phyloP scores from a whole-genome alignment of 2,797 vertebrate species.

The Sternarchorhynchus goeldii region DNA sequence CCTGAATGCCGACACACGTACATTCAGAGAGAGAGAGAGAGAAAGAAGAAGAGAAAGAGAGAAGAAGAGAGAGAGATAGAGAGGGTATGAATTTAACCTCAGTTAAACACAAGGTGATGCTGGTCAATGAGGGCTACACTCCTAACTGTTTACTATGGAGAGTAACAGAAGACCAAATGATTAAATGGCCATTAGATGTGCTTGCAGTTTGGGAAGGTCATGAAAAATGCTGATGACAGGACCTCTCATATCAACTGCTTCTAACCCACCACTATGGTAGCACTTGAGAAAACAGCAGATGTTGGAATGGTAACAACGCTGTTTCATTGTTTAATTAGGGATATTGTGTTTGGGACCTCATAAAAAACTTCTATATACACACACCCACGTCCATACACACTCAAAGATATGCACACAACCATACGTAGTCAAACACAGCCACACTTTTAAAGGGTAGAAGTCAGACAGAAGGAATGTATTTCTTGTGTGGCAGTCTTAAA shows the following conservation, averaged over 20 bases:
- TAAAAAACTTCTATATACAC: neutral
- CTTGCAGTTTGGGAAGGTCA: conserved; percentile 10
- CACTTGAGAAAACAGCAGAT: conserved; percentile 29
- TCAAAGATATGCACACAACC: neutral
- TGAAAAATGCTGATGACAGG: conserved; percentile 3
- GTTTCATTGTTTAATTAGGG: conserved; percentile 39
- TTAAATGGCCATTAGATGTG: conserved; percentile 3
- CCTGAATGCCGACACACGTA: neutral
- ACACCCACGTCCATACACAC: conserved; percentile 14
- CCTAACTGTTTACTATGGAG: conserved; percentile 23
- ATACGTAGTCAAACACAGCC: neutral
- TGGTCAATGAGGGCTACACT: conserved; percentile 15
- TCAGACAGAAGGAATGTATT: neutral
- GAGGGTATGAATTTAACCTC: conserved; percentile 22
- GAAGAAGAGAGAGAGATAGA: neutral
- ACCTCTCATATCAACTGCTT: neutral
- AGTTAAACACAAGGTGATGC: conserved; percentile 1
- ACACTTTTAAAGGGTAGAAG: neutral
- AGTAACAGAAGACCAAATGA: conserved; percentile 37
- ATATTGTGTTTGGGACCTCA: conserved; percentile 3
- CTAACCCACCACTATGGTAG: conserved; percentile 17
- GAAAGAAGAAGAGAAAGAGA: neutral
- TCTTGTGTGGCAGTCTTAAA: neutral
- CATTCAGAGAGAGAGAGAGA: conserved; percentile 4
- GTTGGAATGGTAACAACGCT: conserved; percentile 21